Base-by-base conservation (phyloP, 1,140 invertebrate species). In the Ceratosolen fusciceps region DNA sequence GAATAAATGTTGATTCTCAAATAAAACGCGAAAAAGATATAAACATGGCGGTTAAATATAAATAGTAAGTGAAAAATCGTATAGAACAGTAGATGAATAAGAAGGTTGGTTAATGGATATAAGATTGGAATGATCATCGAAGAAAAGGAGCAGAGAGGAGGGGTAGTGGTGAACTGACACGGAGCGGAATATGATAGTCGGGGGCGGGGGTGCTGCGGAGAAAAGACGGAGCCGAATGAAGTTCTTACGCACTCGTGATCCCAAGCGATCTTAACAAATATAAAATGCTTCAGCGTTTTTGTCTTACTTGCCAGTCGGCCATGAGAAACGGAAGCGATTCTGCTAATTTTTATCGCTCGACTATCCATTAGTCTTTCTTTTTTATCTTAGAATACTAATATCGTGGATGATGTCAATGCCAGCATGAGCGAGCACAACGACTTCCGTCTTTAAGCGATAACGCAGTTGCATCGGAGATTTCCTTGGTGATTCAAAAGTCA, bases 181-280 rank as follows among this genome's bases (percentile, higher is more conserved):
- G 82, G 81, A 83, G 71, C 82, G 72, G 76, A 75, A 31, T n/a
- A n/a, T n/a, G n/a, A n/a, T 49, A 75, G 84, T 85, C 87, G 88
- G 85, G 87, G 86, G 31, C 85, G 31, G 52, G 65, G 68, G 71
- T 19, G 39, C 24, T 3, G 10, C 39, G 39, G 39, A 31, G 54
- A 81, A 80, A 80, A 75, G 75, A 80, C 37, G 58, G 56, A 68
- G 81, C 80, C 67, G 49, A 47, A 80, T 34, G 58, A 60, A 68
- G 81, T 79, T 82, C 81, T 85, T 82, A 81, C 84, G 74, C 62
- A 58, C 62, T 34, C 71, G 49, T 84, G 84, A 85, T 84, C 83
- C 84, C 71, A 49, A 65, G 81, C 83, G 83, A 84, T 85, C 82
- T 84, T 80, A 77, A 81, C 8, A 21, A 16, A 49, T 26, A n/a